Percentiles rank a stretch among this genome's conserved stretches.
phyloP scores from a whole-genome alignment of 2,888 invertebrate species.

The Drosophila seclusa region DNA sequence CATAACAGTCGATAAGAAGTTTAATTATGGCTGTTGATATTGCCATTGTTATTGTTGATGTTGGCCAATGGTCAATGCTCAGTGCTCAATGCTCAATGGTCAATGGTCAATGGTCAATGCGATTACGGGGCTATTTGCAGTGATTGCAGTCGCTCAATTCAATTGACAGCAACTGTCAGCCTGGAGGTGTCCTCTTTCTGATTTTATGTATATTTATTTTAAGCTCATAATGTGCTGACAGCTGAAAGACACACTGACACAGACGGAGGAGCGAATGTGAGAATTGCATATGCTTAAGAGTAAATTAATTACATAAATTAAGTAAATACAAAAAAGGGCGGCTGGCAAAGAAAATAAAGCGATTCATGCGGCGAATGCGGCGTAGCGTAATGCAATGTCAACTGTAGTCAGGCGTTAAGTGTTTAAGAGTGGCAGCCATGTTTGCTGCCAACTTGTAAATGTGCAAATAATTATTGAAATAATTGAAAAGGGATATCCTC shows the following conservation, averaged over 20 bases:
- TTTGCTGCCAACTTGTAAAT: constrained; percentile 50
- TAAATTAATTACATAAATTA: constrained; percentile 81
- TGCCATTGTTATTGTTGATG: constrained; percentile 19
- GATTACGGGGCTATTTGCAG: constrained; percentile 73
- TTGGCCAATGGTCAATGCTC: constrained; percentile 60
- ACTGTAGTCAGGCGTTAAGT: constrained; percentile 29
- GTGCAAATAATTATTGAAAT: constrained; percentile 80
- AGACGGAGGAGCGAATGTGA: constrained; percentile 3
- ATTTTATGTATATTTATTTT: constrained; percentile 45
- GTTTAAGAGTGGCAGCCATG: constrained; percentile 24
- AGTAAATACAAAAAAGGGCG: constrained; percentile 59
- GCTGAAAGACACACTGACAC: constrained; percentile 19
- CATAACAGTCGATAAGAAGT: constrained; percentile 53
- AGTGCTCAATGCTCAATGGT: constrained; percentile 44
- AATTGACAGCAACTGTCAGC: constrained; percentile 62
- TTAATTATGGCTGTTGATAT: constrained; percentile 45
- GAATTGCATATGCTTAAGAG: constrained; percentile 59
- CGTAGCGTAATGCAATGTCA: constrained; percentile 57
- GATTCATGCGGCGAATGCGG: constrained; percentile 30
- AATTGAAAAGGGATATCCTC: constrained; percentile 70
- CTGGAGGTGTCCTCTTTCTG: constrained; percentile 28
- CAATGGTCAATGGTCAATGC: constrained; percentile 54
- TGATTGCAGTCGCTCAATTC: constrained; percentile 64
- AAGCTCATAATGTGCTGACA: constrained; percentile 69
- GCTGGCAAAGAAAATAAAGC: constrained; percentile 2